A percentile compares a stretch with the other conserved stretches of the same genome.
phyloP scores from a whole-genome alignment of 2,888 invertebrate genomes.

The Oligia latruncula region DNA sequence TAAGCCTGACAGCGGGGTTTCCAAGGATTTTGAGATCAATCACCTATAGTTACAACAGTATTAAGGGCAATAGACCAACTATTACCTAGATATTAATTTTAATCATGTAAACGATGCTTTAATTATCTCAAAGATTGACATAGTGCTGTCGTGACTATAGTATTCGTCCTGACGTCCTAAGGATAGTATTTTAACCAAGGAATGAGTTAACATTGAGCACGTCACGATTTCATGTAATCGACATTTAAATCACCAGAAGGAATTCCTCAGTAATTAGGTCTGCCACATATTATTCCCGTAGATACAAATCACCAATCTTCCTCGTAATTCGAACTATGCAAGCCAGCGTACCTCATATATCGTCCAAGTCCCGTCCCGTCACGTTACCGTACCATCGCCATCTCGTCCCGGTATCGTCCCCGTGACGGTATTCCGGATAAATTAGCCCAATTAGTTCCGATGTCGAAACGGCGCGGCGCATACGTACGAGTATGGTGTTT shows the following conservation, averaged over 20 bases:
- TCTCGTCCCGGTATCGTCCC: constrained; percentile 48
- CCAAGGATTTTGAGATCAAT: neutral
- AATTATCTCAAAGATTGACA: neutral
- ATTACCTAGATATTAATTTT: neutral
- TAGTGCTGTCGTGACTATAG: neutral
- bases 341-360: constrained; percentile 62
- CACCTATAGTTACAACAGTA: neutral
- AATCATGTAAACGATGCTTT: neutral
- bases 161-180: neutral
- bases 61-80: neutral
- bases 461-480: constrained; percentile 65
- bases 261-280: constrained; percentile 58
- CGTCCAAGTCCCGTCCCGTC: constrained; percentile 26
- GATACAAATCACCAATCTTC: constrained; percentile 78
- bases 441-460: constrained; percentile 82
- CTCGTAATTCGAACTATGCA: constrained; percentile 77
- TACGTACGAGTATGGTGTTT: constrained; percentile 54
- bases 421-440: constrained; percentile 72
- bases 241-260: constrained; percentile 6
- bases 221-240: neutral
- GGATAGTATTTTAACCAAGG: neutral
- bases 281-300: constrained; percentile 45
- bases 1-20: too few species aligned
- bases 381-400: constrained; percentile 37
- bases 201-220: neutral